phyloP scores from a whole-genome alignment of 1,140 invertebrate genomes.

The Lerema accius region DNA sequence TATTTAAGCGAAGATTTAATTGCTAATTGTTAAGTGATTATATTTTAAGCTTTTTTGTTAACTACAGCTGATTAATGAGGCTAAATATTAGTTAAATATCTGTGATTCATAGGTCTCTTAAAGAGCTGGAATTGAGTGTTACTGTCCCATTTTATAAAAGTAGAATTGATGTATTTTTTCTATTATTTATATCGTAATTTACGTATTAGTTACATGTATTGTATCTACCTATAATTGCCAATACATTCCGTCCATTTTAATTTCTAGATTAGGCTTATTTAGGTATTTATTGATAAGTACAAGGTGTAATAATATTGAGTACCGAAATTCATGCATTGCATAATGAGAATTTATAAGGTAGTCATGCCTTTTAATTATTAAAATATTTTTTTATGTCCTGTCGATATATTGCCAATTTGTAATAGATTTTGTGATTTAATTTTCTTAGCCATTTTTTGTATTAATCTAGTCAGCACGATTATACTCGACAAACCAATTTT shows the following conservation, averaged over 20 bases:
- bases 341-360: background rate
- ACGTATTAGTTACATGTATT: too few species aligned
- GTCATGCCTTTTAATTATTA: too few species aligned
- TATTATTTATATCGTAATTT: background rate
- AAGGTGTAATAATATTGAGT: too few species aligned
- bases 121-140: constrained; percentile 35
- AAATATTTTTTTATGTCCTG: background rate
- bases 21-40: background rate
- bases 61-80: constrained; percentile 37
- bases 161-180: background rate
- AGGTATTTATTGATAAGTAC: too few species aligned
- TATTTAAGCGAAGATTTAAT: background rate
- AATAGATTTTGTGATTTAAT: background rate
- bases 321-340: too few species aligned
- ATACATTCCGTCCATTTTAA: background rate
- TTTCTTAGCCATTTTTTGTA: background rate
- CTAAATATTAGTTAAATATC: constrained; percentile 40
- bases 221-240: background rate
- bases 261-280: background rate
- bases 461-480: background rate
- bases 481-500: too few species aligned
- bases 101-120: constrained; percentile 38
- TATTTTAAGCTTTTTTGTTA: background rate
- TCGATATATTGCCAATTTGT: background rate
- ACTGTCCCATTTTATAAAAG: background rate